Conservation (phyloP, 1,140 invertebrate genomes). For the Caenorhabditis elegans region WBcel235 BX284605.5:12525001-12525500, state of each 20-base stretch:
- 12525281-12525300: not conserved
- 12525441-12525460: too few species aligned
- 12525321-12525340: not conserved
- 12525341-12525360: not conserved
- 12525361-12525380: not conserved
- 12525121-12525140: conserved; percentile 63
- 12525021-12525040: conserved; percentile 64
- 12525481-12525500: too few species aligned
- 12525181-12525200: not conserved
- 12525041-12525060: conserved; percentile 60
- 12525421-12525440: too few species aligned
- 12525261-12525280: conserved; percentile 60
- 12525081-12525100: conserved; percentile 64
- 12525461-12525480: too few species aligned
- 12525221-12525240: conserved; percentile 63
- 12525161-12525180: conserved; percentile 66
- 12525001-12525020: conserved; percentile 64
- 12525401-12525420: too few species aligned
- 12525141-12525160: conserved; percentile 63
- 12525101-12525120: conserved; percentile 62
- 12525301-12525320: conserved; percentile 21
- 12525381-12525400: too few species aligned
- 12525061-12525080: conserved; percentile 62
- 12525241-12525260: conserved; percentile 62
- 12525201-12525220: not conserved